A percentile compares a stretch with the other conserved stretches of the same genome.
These are phyloP conservation scores for Gymnogyps californianus DNA, from an alignment of 2,113 vertebrate species.

Conservation along the genomic window DNA sequence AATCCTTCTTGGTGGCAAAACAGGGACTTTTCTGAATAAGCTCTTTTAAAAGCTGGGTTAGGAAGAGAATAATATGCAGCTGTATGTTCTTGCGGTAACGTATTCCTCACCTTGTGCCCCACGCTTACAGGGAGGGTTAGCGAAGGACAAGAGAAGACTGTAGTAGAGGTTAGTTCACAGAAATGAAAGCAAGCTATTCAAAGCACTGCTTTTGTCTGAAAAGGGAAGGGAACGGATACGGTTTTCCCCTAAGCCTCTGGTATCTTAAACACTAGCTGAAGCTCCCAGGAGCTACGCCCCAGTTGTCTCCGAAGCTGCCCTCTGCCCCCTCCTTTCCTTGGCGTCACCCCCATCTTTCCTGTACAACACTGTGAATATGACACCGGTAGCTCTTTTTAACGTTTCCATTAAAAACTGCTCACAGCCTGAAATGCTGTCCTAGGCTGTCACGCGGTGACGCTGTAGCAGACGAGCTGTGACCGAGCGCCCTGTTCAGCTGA, in stretches of 20 bases:
- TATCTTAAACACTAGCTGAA: neutral
- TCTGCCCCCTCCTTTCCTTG: neutral
- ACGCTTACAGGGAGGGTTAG: neutral
- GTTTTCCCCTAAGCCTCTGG: neutral
- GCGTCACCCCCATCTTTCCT: neutral
- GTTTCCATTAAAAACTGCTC: neutral
- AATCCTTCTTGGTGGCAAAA: neutral
- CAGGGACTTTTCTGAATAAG: neutral
- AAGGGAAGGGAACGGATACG: neutral
- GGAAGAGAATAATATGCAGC: neutral
- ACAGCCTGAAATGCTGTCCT: neutral
- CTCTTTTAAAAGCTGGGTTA: neutral
- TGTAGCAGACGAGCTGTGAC: neutral
- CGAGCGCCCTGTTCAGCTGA: neutral
- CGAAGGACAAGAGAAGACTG: neutral
- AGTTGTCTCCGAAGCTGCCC: neutral
- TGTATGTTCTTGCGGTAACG: neutral
- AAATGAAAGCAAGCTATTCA: neutral
- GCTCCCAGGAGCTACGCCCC: constrained; percentile 27
- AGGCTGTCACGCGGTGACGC: neutral
- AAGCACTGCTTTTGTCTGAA: constrained; percentile 38
- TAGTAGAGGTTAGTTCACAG: neutral
- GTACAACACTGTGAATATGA: constrained; percentile 59
- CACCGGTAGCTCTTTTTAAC: neutral
- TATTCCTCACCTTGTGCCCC: neutral